A percentile compares a stretch with the other conserved stretches of the same genome.
Evolutionary conservation across 2,113 vertebrate species (phyloP).

Genomic region (Hyla sarda): DNA sequence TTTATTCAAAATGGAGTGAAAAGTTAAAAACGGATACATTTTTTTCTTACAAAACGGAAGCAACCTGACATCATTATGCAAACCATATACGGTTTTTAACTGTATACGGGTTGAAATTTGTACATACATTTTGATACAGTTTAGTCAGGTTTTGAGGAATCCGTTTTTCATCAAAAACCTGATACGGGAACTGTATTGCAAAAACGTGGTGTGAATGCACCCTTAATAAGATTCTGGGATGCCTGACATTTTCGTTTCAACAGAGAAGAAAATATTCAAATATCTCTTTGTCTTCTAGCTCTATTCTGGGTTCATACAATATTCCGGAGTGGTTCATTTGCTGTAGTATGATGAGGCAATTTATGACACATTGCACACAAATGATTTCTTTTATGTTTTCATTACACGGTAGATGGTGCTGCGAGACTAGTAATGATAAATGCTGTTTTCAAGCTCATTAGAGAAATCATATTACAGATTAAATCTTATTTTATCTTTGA

Average conservation of each 20-base stretch:
- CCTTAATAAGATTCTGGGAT: neutral
- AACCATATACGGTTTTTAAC: no score
- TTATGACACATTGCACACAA: neutral
- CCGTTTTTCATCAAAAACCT: no score
- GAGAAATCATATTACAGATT: conserved; percentile 14
- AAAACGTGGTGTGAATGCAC: no score
- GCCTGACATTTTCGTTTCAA: neutral
- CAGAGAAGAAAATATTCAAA: neutral
- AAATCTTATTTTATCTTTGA: conserved; percentile 9
- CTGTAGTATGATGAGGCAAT: neutral
- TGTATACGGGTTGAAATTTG: no score
- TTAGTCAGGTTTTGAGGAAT: no score
- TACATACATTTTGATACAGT: no score
- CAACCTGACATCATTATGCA: no score
- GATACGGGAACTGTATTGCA: no score
- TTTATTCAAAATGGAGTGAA: no score
- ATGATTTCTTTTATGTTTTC: neutral
- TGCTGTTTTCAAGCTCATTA: neutral
- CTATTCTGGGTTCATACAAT: neutral
- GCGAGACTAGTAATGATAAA: conserved; percentile 6
- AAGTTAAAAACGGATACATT: no score
- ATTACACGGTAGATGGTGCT: conserved; percentile 42
- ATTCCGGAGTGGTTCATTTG: neutral
- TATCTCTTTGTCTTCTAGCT: neutral
- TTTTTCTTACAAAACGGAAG: no score